Evolutionary conservation across 1,140 invertebrate species (phyloP), one percentile per base, ranked within the genome.

Genomic region (Magallana gigas): DNA sequence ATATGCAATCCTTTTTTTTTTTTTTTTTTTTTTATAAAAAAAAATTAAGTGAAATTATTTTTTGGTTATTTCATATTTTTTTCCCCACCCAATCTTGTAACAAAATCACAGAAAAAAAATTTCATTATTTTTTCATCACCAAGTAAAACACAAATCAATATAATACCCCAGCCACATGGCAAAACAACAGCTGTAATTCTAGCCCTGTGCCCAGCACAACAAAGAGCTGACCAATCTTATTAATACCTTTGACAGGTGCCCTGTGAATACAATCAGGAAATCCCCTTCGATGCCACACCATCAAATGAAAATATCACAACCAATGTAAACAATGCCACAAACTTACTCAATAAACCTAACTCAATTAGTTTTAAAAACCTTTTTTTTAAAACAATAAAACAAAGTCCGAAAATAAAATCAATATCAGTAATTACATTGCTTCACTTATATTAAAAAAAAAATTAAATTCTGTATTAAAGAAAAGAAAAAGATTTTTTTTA

Each of bases 161-260:
- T 76, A 76, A 76, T 76, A 18, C 68, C 60, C 64, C 68, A 29
- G 18, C 68, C 68, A 76, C 68, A 76, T 76, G 68, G 68, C 36
- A 76, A 76, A 76, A 76, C 68, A 76, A 76, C 68, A 76, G 68
- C 68, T 76, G 68, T 18, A 76, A 76, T 76, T 76, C 68, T 76
- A 23, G 68, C 18, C 60, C 16, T 64, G 60, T 64, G 60, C 60
- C 68, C 68, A 76, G 68, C 68, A 76, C 23, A 76, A 76, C 68
- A 76, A 76, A 76, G 68, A 76, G 36, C 68, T 76, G 68, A 76
- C 68, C 68, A 76, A 76, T 76, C 68, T 76, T 76, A 76, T 76
- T 76, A 76, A 76, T 76, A 76, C 68, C 68, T 76, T 68, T 76
- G 68, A 76, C 68, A 76, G 68, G 68, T 76, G 68, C 68, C 68